These are phyloP conservation scores for Deroptyus accipitrinus DNA, from an alignment of 2,113 vertebrate species.

Conservation along the genomic window DNA sequence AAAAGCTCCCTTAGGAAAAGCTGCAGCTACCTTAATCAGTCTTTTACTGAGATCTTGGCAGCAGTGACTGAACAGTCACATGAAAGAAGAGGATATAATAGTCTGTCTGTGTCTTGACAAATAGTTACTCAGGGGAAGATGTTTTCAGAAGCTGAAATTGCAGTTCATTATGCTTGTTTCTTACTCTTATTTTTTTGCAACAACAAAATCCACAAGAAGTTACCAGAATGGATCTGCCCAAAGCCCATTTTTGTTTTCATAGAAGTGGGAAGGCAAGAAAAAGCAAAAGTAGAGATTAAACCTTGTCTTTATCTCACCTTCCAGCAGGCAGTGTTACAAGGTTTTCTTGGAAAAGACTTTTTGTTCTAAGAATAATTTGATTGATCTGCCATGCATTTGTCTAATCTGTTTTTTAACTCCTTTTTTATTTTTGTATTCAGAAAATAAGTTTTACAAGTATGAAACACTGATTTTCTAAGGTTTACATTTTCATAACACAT, in stretches of 20 bases:
- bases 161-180: conserved; percentile 8
- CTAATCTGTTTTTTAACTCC: background rate
- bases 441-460: background rate
- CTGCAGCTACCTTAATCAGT: conserved; percentile 44
- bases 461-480: background rate
- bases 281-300: background rate
- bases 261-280: background rate
- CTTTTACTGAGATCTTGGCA: conserved; percentile 47
- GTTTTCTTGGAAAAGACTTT: background rate
- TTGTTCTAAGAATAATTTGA: background rate
- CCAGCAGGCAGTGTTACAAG: background rate
- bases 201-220: background rate
- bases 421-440: background rate
- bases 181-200: conserved; percentile 7
- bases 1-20: conserved; percentile 28
- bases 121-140: conserved; percentile 20
- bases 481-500: background rate
- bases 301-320: background rate
- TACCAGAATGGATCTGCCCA: background rate
- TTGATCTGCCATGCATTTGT: background rate
- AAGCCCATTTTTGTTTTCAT: background rate
- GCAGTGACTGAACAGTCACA: conserved; percentile 23
- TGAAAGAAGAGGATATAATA: conserved; percentile 46
- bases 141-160: conserved; percentile 33
- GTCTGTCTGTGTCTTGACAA: conserved; percentile 45